Percentiles rank a stretch among this genome's conserved stretches.
These are phyloP conservation scores for Pyxicephalus adspersus DNA, from an alignment of 2,113 vertebrate genomes.

Conservation along the genomic window DNA sequence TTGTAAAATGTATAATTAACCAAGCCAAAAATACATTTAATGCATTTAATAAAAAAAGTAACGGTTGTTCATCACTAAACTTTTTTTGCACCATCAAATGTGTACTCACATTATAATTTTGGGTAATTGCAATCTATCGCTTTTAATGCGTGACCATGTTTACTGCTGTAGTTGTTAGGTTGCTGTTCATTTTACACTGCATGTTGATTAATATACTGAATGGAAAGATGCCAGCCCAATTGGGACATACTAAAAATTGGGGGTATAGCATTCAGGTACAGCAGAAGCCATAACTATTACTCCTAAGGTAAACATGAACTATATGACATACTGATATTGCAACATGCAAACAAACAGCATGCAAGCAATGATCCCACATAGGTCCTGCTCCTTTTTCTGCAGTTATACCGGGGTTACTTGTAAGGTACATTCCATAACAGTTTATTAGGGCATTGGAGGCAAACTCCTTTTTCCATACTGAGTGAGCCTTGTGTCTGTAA, in stretches of 20 bases:
- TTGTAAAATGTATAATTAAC: background rate
- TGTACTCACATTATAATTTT: constrained; percentile 60
- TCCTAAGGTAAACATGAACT: background rate
- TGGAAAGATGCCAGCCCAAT: constrained; percentile 64
- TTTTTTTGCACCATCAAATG: constrained; percentile 25
- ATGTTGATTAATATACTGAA: constrained; percentile 77
- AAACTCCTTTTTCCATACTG: background rate
- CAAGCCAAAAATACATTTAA: background rate
- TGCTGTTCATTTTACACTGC: constrained; percentile 82
- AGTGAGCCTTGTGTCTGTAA: background rate
- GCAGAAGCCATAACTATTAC: constrained; percentile 22
- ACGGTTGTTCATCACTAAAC: constrained; percentile 49
- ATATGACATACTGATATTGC: background rate
- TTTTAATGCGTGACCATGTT: constrained; percentile 71
- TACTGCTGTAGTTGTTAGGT: constrained; percentile 73
- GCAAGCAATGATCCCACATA: constrained; percentile 7
- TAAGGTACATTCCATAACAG: background rate
- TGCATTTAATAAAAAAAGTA: background rate
- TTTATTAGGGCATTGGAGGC: background rate
- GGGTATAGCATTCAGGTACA: constrained; percentile 1
- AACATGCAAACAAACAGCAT: background rate
- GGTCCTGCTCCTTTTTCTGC: background rate
- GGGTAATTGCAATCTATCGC: constrained; percentile 71
- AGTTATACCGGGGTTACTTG: background rate
- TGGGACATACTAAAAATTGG: constrained; percentile 31